A percentile compares a stretch with the other conserved stretches of the same genome.
Conservation (phyloP, 2,888 invertebrate species). For the Tetranychus truncatus region DNA sequence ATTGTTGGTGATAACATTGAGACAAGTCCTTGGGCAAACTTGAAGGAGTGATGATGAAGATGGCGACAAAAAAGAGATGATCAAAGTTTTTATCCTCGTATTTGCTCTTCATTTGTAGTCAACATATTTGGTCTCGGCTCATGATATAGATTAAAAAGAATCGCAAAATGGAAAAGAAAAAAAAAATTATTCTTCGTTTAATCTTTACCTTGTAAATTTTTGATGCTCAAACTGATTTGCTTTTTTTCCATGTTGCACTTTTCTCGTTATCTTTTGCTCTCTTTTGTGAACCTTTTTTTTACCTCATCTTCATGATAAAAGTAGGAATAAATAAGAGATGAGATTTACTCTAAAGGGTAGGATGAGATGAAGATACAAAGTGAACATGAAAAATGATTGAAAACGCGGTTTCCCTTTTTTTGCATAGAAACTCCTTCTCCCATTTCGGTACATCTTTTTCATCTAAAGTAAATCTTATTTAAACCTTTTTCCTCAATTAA, state of each 20-base stretch:
- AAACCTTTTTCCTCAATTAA: neutral
- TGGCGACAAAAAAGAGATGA: neutral
- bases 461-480: neutral
- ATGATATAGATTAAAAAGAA: neutral
- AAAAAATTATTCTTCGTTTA: too few relatives aligned
- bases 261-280: slow-evolving; percentile 4
- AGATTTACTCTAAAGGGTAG: neutral
- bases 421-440: neutral
- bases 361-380: neutral
- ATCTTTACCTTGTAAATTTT: slow-evolving; percentile 3
- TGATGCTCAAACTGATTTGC: neutral
- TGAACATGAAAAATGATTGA: neutral
- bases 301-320: neutral
- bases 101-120: too few relatives aligned
- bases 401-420: too few relatives aligned
- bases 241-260: slow-evolving; percentile 6
- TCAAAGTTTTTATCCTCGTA: too few relatives aligned
- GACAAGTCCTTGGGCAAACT: neutral
- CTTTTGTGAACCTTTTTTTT: neutral
- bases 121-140: neutral
- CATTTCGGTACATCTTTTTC: neutral
- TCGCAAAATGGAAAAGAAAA: neutral
- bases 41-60: neutral
- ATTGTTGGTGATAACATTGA: neutral
- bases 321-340: neutral